Percentiles rank a stretch among this genome's conserved stretches.
Conservation (phyloP, 2,797 vertebrate genomes). For the Tadarida brasiliensis region DNA sequence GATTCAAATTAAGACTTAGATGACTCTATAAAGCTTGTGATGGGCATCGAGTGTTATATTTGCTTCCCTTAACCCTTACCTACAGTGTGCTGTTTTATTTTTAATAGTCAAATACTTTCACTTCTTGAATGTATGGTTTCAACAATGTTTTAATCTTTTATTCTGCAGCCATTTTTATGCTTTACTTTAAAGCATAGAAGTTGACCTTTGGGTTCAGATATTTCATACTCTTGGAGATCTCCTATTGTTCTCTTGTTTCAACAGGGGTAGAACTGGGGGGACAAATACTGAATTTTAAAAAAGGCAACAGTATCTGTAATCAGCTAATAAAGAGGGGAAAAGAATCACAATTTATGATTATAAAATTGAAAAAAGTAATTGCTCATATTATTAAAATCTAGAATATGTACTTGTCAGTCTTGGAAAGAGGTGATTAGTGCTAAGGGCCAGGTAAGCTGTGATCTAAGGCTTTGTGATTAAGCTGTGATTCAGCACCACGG, state of each 20-base stretch:
- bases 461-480: slow-evolving; percentile 60
- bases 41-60: background rate
- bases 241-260: slow-evolving; percentile 49
- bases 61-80: slow-evolving; percentile 17
- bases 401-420: slow-evolving; percentile 36
- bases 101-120: slow-evolving; percentile 21
- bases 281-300: background rate
- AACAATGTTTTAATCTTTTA: slow-evolving; percentile 3
- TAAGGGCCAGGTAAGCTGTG: slow-evolving; percentile 51
- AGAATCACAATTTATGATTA: slow-evolving; percentile 50
- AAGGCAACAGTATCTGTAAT: slow-evolving; percentile 75
- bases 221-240: slow-evolving; percentile 60
- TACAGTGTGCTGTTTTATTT: background rate
- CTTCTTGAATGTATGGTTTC: slow-evolving; percentile 40
- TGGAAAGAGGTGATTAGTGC: slow-evolving; percentile 37
- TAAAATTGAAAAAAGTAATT: slow-evolving; percentile 71
- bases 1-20: slow-evolving; percentile 28
- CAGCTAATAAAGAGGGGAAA: slow-evolving; percentile 56
- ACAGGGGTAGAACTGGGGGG: background rate
- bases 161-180: slow-evolving; percentile 65
- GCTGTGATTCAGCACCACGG: slow-evolving; percentile 87
- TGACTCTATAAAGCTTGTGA: slow-evolving; percentile 42
- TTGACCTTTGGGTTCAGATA: slow-evolving; percentile 72
- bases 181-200: slow-evolving; percentile 72
- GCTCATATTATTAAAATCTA: slow-evolving; percentile 57